Conservation (phyloP, 2,888 invertebrate species). For the Spatulosminthurus flaviceps region DNA sequence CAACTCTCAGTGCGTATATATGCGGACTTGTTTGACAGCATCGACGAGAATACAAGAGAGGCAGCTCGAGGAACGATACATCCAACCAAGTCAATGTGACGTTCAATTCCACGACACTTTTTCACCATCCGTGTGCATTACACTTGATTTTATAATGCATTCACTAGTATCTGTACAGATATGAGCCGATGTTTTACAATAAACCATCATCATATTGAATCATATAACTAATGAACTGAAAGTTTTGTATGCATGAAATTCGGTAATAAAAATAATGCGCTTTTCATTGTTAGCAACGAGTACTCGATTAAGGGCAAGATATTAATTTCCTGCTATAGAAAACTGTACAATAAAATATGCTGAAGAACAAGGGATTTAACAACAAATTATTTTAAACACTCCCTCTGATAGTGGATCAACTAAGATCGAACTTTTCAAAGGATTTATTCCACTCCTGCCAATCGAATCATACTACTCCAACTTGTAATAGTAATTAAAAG, state of each 20-base stretch:
- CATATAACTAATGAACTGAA: not conserved
- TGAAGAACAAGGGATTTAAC: not conserved
- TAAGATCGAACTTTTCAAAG: not conserved
- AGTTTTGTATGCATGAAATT: not conserved
- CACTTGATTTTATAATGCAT: not conserved
- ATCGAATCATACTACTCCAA: too few relatives aligned
- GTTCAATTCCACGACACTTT: not conserved
- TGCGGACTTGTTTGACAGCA: conserved; percentile 37
- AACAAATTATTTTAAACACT: not conserved
- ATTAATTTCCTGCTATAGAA: not conserved
- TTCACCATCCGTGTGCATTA: not conserved
- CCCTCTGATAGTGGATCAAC: not conserved
- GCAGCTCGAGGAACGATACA: not conserved
- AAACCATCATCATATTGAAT: too few relatives aligned
- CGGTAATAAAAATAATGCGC: not conserved
- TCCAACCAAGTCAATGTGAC: conserved; percentile 7
- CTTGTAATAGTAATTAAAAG: too few relatives aligned
- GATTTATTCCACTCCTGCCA: too few relatives aligned
- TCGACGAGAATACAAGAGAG: not conserved
- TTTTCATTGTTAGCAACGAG: not conserved
- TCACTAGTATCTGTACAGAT: not conserved
- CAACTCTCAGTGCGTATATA: not conserved
- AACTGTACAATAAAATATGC: not conserved
- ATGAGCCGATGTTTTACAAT: conserved; percentile 1
- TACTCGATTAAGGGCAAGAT: conserved; percentile 6